phyloP scores from a whole-genome alignment of 2,113 vertebrate genomes.

The Recurvirostra avosetta region DNA sequence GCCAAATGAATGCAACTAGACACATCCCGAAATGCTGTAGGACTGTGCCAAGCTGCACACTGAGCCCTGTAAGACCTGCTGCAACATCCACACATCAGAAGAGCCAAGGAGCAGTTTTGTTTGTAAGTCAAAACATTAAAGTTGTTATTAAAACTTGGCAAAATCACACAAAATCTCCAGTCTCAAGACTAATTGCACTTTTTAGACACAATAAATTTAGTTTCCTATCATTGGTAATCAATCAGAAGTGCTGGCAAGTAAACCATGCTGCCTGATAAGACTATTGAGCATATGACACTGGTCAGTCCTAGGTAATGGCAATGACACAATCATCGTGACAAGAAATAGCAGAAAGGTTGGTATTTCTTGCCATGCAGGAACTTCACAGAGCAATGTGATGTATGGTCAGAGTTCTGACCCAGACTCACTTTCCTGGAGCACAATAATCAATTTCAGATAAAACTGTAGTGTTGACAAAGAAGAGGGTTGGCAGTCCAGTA shows the following conservation, averaged over 20 bases:
- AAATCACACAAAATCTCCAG: background rate
- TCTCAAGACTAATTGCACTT: background rate
- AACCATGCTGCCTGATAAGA: background rate
- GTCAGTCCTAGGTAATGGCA: background rate
- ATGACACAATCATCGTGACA: background rate
- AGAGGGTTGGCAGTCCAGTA: background rate
- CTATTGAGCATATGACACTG: background rate
- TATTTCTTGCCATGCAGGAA: background rate
- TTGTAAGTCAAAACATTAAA: background rate
- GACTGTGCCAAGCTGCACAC: background rate
- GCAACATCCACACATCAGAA: background rate
- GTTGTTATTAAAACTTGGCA: background rate
- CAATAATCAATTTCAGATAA: background rate
- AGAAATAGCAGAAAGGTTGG: background rate
- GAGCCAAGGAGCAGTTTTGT: background rate
- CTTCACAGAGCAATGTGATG: fast-evolving
- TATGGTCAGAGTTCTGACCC: background rate
- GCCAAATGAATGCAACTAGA: no score
- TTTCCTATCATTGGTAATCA: background rate
- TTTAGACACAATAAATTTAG: background rate
- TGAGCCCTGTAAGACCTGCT: background rate
- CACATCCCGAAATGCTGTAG: background rate
- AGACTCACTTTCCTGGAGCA: background rate
- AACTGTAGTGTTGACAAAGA: background rate
- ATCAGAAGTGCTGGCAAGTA: background rate